Evolutionary conservation across 2,888 invertebrate species (phyloP), one percentile per base, ranked within the genome.

Genomic region (Sminthurinus aureus): DNA sequence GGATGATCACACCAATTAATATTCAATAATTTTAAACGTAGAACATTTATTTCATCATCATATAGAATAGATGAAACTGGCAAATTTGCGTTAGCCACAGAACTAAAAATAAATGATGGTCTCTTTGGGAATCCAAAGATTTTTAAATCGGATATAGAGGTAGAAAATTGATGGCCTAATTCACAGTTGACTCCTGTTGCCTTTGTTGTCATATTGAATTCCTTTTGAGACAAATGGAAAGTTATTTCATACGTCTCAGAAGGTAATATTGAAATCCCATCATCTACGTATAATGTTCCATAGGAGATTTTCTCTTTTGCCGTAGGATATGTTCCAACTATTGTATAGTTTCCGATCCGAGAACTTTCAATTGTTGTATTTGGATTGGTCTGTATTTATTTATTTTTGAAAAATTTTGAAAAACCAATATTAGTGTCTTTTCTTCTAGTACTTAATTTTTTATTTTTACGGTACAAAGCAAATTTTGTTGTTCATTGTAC

Each of bases 251-350:
- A 51, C n/a, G 74, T 80, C 22, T 13, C 66, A 38, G 6, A 1
- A 13, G 38, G 24, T 3, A 11, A n/a, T 9, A 67, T 75, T 3
- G 80, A 78, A 8, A 84, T 51, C 22, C 83, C 87, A 77, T 85
- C 84, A 64, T 86, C 86, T 6, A 84, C 9, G 50, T 78, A 85
- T 0, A 86, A 67, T 15, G 11, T 20, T 22, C 86, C 86, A 3
- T 2, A 38, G 8, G 85, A 75, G 6, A 24, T 11, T 11, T 0
- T 22, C 6, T 69, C 51, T 24, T 52, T 11, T 15, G n/a, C 15
- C 4, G 52, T 52, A 0, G 81, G 75, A 8, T 84, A 74, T 13
- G 85, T 83, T 0, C 83, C 83, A 11, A 86, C 13, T 15, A 87
- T 52, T 0, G 86, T 84, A 52, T 85, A 87, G 24, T 78, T 84